Percentiles rank a stretch among this genome's conserved stretches.
These are phyloP conservation scores for Avahi laniger DNA, from an alignment of 2,797 vertebrate genomes.

Conservation along the genomic window DNA sequence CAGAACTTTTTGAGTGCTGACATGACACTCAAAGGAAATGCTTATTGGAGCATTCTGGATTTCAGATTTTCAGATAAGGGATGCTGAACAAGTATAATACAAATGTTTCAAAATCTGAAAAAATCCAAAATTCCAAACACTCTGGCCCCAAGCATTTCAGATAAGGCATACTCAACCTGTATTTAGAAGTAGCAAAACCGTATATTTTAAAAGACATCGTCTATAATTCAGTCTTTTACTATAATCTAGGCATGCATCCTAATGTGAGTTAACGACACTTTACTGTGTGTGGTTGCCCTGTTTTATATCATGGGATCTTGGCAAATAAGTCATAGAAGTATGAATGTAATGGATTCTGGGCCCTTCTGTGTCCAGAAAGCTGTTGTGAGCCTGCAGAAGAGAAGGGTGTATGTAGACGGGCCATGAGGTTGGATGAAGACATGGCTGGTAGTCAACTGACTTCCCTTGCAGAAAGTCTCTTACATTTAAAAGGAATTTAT, in stretches of 20 bases:
- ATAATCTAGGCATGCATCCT: too few relatives aligned
- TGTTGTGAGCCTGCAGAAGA: background rate
- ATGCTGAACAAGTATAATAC: background rate
- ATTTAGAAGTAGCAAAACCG: background rate
- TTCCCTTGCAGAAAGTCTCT: background rate
- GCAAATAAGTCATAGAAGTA: background rate
- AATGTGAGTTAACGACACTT: background rate
- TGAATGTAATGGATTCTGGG: background rate
- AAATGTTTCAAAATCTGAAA: background rate
- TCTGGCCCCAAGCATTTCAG: background rate
- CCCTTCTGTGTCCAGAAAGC: background rate
- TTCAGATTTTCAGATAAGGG: background rate
- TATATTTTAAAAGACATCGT: background rate
- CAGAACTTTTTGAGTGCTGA: background rate
- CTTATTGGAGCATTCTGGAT: background rate
- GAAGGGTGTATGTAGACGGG: background rate
- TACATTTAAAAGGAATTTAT: constrained; percentile 9
- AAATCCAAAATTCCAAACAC: background rate
- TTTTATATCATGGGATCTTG: background rate
- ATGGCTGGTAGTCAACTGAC: rapidly evolving
- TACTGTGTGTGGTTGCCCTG: background rate
- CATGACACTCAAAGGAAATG: background rate
- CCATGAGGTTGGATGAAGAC: rapidly evolving
- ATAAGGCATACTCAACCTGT: background rate
- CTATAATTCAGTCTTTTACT: background rate